These are phyloP conservation scores for Hemibagrus wyckioides DNA, from an alignment of 2,113 vertebrate species.

Conservation along the genomic window DNA sequence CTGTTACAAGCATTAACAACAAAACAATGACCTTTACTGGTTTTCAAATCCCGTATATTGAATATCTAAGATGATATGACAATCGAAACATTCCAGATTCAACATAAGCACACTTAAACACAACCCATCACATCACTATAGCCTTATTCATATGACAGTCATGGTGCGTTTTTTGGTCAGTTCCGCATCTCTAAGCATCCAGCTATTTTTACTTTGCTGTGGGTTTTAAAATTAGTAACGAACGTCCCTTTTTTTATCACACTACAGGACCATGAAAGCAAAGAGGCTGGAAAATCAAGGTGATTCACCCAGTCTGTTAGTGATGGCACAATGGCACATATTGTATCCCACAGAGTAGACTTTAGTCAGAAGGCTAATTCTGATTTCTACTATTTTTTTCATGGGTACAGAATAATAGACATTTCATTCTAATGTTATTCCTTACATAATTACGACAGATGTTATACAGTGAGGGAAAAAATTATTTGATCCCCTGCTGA, in stretches of 20 bases:
- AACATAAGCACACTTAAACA: background rate
- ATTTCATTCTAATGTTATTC: background rate
- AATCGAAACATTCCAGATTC: background rate
- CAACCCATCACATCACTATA: background rate
- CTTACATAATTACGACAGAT: background rate
- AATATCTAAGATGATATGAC: background rate
- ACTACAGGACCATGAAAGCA: slow-evolving; percentile 3
- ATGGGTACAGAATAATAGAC: background rate
- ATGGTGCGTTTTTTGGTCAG: background rate
- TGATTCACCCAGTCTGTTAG: slow-evolving; percentile 6
- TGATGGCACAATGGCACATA: background rate
- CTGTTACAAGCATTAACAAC: background rate
- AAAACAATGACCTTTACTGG: background rate
- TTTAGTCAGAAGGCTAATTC: background rate
- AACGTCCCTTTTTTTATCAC: background rate
- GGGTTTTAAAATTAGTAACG: slow-evolving; percentile 8
- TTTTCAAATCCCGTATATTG: background rate
- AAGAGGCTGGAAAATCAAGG: background rate
- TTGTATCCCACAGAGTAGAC: background rate
- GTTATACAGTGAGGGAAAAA: too few species aligned
- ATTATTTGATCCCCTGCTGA: too few species aligned
- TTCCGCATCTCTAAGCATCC: background rate
- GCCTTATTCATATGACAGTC: background rate
- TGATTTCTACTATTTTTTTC: background rate
- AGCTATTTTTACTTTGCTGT: background rate